Evolutionary conservation across 2,797 vertebrate genomes (phyloP).

Genomic region (Gymnoscopelus microlampas): DNA sequence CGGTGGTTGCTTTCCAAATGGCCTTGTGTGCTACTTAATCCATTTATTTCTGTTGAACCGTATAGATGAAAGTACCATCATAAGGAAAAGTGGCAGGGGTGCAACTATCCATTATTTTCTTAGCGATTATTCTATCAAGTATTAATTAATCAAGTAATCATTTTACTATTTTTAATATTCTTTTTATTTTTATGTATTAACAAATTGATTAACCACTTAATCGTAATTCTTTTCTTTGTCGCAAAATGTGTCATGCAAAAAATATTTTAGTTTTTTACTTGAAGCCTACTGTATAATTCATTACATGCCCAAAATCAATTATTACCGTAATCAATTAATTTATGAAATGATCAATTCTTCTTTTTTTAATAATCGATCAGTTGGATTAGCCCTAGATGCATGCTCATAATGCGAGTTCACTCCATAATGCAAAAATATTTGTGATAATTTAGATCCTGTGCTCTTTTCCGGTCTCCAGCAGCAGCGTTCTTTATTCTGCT

Average conservation of each 20-base stretch:
- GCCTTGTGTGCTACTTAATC: slow-evolving; percentile 22
- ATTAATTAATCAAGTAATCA: no score
- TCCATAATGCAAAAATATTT: not conserved
- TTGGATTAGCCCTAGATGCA: no score
- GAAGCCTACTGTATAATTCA: slow-evolving; percentile 17
- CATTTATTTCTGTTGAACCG: slow-evolving; percentile 49
- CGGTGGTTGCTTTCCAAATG: slow-evolving; percentile 44
- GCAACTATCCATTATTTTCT: no score
- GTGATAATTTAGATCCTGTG: slow-evolving; percentile 4
- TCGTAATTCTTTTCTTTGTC: not conserved
- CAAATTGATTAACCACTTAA: no score
- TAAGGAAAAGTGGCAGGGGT: slow-evolving; percentile 1
- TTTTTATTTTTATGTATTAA: no score
- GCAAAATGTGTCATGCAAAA: not conserved
- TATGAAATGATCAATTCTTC: no score
- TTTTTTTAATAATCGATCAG: no score
- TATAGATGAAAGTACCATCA: slow-evolving; percentile 32
- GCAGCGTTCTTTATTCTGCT: slow-evolving; percentile 30
- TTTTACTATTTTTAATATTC: no score
- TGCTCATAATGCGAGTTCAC: no score
- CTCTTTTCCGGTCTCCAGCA: not conserved
- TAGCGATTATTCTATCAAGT: no score
- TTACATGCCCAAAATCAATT: not conserved
- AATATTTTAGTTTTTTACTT: no score
- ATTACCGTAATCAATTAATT: no score